Base-by-base conservation (phyloP, 2,797 vertebrate species). In the Staurois parvus region DNA sequence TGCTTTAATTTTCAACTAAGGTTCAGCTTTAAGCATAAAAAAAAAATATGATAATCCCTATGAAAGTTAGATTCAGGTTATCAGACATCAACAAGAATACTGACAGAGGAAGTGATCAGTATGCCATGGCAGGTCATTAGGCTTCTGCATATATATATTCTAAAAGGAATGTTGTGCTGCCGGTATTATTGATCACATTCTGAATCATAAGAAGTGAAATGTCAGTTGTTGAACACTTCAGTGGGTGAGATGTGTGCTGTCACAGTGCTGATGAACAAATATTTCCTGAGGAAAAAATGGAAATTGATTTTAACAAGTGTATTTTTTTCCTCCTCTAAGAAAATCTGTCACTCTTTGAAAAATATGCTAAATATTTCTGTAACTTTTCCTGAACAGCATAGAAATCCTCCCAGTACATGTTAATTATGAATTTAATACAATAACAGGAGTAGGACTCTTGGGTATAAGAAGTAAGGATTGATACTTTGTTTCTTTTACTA, bases 121-220 rank as follows among this genome's bases (percentile, higher is more conserved):
- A 26, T 6, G 17, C 34, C 8, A 29, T 78, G 62, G 45, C 62
- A n/a, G 32, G 21, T 56, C 67, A 70, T 70, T 70, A 70, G 28
- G 13, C 19, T 24, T 28, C 64, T 56, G 64, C 12, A 34, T 80
- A 32, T 12, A 13, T 48, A 56, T 70, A n/a, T 56, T 69, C 29
- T 52, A 69, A 68, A 48, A 17, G 42, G 7, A 70, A 70, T 69
- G 69, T 59, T 80, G 48, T 52, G 24, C 40, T 72, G 29, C 26
- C 45, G 15, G 26, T 52, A 52, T 69, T 26, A 79, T 79, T 26
- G 78, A 56, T 80, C n/a, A 19, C 34, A 12, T 70, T 80, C 19
- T 80, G 67, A 80, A 70, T 34, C 45, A 69, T 29, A 64, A 29
- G 64, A 48, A 42, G 37, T 32, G 40, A 48, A 68, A 69, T 48